A percentile compares a stretch with the other conserved stretches of the same genome.
These are phyloP conservation scores for Vespertilio murinus DNA, from an alignment of 2,797 vertebrate species.

Conservation along the genomic window DNA sequence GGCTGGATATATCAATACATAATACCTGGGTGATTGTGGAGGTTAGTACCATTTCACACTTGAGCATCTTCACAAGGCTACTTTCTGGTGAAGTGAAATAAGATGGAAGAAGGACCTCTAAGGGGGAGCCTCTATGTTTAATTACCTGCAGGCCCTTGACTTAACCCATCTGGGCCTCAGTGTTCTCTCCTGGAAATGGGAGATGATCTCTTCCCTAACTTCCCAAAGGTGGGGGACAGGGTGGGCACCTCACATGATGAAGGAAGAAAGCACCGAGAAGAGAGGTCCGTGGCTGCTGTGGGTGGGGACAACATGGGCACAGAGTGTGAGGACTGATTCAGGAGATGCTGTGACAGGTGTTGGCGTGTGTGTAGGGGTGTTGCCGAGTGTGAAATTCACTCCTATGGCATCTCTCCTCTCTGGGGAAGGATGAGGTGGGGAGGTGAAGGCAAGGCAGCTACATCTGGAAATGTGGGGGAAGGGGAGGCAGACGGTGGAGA, in stretches of 20 bases:
- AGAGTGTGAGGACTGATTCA: not conserved
- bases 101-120: not conserved
- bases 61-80: not conserved
- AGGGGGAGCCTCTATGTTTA: not conserved
- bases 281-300: not conserved
- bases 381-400: not conserved
- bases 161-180: not conserved
- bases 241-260: not conserved
- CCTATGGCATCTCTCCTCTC: not conserved
- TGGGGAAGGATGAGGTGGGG: not conserved
- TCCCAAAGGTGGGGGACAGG: not conserved
- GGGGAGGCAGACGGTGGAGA: not conserved
- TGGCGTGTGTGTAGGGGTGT: not conserved
- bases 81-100: not conserved
- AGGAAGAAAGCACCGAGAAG: not conserved
- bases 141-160: not conserved
- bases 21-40: not conserved
- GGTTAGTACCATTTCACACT: not conserved
- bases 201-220: not conserved
- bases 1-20: not conserved
- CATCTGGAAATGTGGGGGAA: not conserved
- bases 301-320: too few relatives aligned
- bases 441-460: not conserved
- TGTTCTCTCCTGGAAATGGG: not conserved
- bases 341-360: not conserved